Evolutionary conservation across 2,113 vertebrate species (phyloP).

Genomic region (Ancistrus triradiatus): DNA sequence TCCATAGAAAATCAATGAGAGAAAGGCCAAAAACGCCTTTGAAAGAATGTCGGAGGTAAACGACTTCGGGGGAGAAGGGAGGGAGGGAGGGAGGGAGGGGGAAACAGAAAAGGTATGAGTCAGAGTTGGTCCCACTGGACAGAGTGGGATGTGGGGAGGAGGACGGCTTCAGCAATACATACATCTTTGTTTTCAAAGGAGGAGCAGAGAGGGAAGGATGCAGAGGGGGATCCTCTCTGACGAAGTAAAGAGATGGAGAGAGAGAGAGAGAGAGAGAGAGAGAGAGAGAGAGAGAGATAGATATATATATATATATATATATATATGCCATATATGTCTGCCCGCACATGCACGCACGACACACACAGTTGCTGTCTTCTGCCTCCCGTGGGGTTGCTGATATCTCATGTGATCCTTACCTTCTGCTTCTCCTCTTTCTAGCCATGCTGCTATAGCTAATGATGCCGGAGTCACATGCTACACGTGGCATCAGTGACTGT

Average conservation of each 20-base stretch:
- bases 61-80: not conserved
- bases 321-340: no score
- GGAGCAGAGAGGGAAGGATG: constrained; percentile 3
- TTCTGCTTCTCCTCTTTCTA: no score
- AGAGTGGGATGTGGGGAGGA: constrained; percentile 71
- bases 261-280: not conserved
- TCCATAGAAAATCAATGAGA: not conserved
- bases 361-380: no score
- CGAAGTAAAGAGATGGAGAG: constrained; percentile 16
- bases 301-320: no score
- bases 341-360: no score
- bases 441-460: no score
- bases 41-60: constrained; percentile 9
- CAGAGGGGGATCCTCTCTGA: constrained; percentile 28
- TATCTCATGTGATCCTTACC: no score
- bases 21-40: not conserved
- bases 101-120: constrained; percentile 70
- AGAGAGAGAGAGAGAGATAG: not conserved
- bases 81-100: constrained; percentile 43
- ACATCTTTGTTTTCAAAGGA: not conserved
- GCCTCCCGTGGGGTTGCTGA: no score
- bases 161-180: constrained; percentile 63
- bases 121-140: constrained; percentile 73
- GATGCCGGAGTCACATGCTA: no score
- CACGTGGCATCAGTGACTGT: no score